Evolutionary conservation across 2,113 vertebrate genomes (phyloP).

Genomic region (Hyperopisus bebe): DNA sequence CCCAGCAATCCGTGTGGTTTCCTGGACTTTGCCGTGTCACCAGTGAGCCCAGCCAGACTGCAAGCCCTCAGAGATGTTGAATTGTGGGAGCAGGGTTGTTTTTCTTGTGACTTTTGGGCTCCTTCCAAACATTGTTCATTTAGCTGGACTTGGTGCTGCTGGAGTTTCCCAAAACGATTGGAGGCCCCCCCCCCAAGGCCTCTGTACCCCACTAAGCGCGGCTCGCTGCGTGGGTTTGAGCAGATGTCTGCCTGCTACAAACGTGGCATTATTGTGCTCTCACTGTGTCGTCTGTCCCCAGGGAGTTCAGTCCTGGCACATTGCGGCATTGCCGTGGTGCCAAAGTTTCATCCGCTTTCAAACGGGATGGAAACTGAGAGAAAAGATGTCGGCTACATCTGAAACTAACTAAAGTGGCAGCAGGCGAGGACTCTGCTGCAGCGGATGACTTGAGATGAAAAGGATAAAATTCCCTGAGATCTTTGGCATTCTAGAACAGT

Average conservation of each 20-base stretch:
- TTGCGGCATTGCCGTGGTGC: background rate
- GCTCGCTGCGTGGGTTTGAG: background rate
- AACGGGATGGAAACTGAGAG: background rate
- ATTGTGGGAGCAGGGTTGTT: constrained; percentile 19
- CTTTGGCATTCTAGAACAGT: background rate
- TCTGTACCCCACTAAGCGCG: background rate
- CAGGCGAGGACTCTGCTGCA: background rate
- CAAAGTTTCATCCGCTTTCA: background rate
- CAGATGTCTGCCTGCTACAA: background rate
- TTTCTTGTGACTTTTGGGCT: constrained; percentile 23
- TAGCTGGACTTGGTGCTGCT: constrained; percentile 6
- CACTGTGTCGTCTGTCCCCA: background rate
- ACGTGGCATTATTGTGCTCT: constrained; percentile 4
- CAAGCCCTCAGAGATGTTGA: background rate
- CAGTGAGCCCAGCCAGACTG: constrained; percentile 8
- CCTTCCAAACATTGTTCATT: constrained; percentile 30
- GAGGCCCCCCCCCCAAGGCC: background rate
- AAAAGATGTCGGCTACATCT: background rate
- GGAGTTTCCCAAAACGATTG: constrained; percentile 20
- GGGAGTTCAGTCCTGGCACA: background rate
- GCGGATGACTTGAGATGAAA: background rate
- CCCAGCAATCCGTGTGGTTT: background rate
- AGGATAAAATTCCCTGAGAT: background rate
- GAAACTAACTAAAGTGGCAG: background rate
- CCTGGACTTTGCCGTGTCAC: background rate